Evolutionary conservation across 2,888 invertebrate species (phyloP).

Genomic region (Cataglyphis altisquamis): DNA sequence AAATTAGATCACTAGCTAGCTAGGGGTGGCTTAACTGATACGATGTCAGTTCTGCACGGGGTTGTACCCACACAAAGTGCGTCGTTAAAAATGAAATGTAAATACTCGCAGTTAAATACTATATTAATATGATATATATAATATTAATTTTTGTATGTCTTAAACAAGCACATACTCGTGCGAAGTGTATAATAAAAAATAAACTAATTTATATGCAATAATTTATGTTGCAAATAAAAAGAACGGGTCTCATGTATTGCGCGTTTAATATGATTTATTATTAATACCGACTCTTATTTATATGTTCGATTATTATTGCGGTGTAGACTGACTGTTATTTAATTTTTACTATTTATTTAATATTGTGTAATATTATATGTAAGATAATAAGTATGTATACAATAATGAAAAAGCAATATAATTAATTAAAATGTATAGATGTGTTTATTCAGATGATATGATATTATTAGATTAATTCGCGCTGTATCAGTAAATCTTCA

Average conservation of each 20-base stretch:
- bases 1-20: slow-evolving; percentile 83
- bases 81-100: slow-evolving; percentile 48
- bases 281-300: background rate
- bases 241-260: background rate
- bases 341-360: slow-evolving; percentile 20
- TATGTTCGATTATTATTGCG: background rate
- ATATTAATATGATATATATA: slow-evolving; percentile 12
- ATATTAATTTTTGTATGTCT: slow-evolving; percentile 3
- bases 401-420: background rate
- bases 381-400: background rate
- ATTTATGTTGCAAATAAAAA: slow-evolving; percentile 15
- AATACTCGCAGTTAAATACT: slow-evolving; percentile 43
- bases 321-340: background rate
- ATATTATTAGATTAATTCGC: slow-evolving; percentile 11
- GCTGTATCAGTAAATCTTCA: background rate
- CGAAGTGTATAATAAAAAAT: background rate
- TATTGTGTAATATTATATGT: background rate
- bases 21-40: slow-evolving; percentile 79
- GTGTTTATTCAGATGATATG: background rate
- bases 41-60: slow-evolving; percentile 69
- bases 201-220: background rate
- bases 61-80: slow-evolving; percentile 39
- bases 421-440: slow-evolving; percentile 10
- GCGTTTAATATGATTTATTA: background rate
- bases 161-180: background rate